Evolutionary conservation across 1,140 invertebrate species (phyloP), one percentile per base, ranked within the genome.

Genomic region (Philaenus spumarius): DNA sequence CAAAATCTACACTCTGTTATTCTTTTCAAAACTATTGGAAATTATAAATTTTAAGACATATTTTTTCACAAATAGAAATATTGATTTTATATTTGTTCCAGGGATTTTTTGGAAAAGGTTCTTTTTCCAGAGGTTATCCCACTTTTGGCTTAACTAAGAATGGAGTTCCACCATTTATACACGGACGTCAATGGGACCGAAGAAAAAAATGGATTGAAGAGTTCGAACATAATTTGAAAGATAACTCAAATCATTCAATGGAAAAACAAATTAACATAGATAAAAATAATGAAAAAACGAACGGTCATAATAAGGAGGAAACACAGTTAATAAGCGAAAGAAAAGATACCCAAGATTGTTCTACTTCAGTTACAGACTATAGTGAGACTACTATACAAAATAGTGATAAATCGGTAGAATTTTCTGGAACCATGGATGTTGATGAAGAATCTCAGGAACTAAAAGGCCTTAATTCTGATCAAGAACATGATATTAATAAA

Each of bases 31-130:
- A n/a, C n/a, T n/a, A n/a, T n/a, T n/a, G n/a, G n/a, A n/a, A n/a
- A n/a, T n/a, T n/a, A n/a, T n/a, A n/a, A n/a, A n/a, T n/a, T n/a
- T n/a, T n/a, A n/a, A n/a, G n/a, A n/a, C n/a, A n/a, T n/a, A n/a
- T n/a, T n/a, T n/a, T n/a, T n/a, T n/a, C n/a, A n/a, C n/a, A n/a
- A n/a, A n/a, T n/a, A n/a, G n/a, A n/a, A n/a, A n/a, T n/a, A n/a
- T n/a, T n/a, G n/a, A n/a, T n/a, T n/a, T 50, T 51, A 19, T 58
- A 22, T 55, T 54, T 42, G 61, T 62, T 62, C 17, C 42, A 77
- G 74, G 86, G 86, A 9, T 85, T 77, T 70, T 89, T 85, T 75
- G 86, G 87, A 1, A 87, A 87, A 76, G 84, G 84, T 26, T 81
- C 79, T 30, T 67, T 78, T 11, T 86, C 83, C 0, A 74, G 80